Evolutionary conservation across 2,113 vertebrate genomes (phyloP), one percentile per base, ranked within the genome.

Genomic region (Xiphorhynchus elegans): DNA sequence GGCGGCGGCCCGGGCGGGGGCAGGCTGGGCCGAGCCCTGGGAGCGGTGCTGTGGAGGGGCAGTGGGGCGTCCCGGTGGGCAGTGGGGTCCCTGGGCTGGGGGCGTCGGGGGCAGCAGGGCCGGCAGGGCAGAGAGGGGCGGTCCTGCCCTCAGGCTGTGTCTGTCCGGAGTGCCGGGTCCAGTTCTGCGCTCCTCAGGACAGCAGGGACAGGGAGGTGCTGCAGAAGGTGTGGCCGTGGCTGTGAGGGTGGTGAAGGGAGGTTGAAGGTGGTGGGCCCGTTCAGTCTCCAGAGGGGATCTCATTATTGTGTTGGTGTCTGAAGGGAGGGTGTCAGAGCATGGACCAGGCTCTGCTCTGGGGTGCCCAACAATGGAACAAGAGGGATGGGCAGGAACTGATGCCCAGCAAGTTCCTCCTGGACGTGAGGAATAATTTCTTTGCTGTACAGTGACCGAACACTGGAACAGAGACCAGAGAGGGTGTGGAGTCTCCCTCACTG

Each of bases 381-480:
- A 60, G 87, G 59, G 17, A 5, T 1, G 25, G 70, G 70, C 47
- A 83, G 29, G 20, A 76, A 55, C 53, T 13, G 55, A 42, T 84
- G 79, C 47, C 55, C 63, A 13, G 8, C 39, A 69, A 62, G n/a
- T 35, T 47, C 55, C 55, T 31, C 70, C 17, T 8, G 63, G 21
- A 13, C 17, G 9, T 16, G 14, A 40, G 0, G 0, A 47, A 55
- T 62, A 69, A 16, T 3, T 63, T 28, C 26, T 55, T 40, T 47
- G 40, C 40, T 35, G 47, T 33, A 40, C 63, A 69, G 40, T 69
- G 70, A 49, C 13, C 6, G 0, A 7, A 10, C 4, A 31, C 40
- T 68, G 40, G 53, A 21, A 47, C 17, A 62, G 62, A 49, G 40
- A 26, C 47, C 77, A 28, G 35, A 56, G 40, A 49, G 72, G 47